These are phyloP conservation scores for Hippocampus zosterae DNA, from an alignment of 2,113 vertebrate genomes.

Conservation along the genomic window DNA sequence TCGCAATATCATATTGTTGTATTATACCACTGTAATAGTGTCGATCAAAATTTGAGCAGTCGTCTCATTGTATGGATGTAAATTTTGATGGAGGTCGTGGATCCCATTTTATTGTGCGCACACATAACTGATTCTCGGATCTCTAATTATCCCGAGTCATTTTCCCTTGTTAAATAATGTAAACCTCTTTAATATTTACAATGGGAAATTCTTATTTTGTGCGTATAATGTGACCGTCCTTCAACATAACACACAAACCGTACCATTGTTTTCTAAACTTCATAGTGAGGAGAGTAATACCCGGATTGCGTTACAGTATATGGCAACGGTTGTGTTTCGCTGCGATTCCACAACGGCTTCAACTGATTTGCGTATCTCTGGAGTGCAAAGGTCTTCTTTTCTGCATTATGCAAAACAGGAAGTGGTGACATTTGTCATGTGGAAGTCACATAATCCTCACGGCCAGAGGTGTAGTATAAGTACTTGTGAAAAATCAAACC, in stretches of 20 bases:
- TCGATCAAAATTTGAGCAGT: background rate
- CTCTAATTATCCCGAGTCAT: too few relatives aligned
- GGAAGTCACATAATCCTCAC: slow-evolving; percentile 23
- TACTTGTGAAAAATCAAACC: background rate
- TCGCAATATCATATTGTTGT: background rate
- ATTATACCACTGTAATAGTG: background rate
- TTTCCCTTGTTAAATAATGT: background rate
- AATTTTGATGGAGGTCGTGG: background rate
- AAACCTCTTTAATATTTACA: background rate
- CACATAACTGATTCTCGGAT: too few relatives aligned
- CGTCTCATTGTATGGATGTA: background rate
- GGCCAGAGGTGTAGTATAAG: background rate
- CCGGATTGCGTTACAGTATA: background rate
- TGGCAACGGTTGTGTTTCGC: background rate
- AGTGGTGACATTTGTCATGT: slow-evolving; percentile 25
- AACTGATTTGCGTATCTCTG: slow-evolving; percentile 48
- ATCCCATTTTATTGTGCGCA: too few relatives aligned
- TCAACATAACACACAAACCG: background rate
- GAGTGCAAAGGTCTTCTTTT: slow-evolving; percentile 60
- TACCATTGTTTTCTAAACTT: background rate
- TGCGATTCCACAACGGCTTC: slow-evolving; percentile 5
- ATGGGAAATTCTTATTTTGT: background rate
- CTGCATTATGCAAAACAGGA: slow-evolving; percentile 36
- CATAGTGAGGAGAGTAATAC: background rate
- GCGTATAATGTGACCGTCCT: background rate